A percentile compares a stretch with the other conserved stretches of the same genome.
Conservation (phyloP, 2,113 vertebrate genomes). For the Morone chrysops region DNA sequence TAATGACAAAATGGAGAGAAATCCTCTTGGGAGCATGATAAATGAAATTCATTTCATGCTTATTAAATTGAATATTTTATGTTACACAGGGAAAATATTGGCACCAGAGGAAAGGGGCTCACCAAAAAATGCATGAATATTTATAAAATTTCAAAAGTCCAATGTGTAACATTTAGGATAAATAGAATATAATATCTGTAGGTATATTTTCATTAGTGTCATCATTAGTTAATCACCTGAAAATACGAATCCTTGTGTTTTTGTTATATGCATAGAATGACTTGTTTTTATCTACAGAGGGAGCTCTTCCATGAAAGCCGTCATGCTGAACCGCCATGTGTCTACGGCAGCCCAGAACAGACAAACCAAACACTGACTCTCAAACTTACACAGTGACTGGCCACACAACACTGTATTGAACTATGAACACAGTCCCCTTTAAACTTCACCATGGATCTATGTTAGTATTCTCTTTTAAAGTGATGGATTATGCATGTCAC, state of each 20-base stretch:
- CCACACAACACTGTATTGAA: neutral
- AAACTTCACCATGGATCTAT: neutral
- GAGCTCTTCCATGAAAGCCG: too few species aligned
- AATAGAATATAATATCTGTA: too few species aligned
- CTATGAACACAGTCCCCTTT: neutral
- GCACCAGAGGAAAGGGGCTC: too few species aligned
- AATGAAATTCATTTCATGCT: neutral
- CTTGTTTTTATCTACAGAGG: too few species aligned
- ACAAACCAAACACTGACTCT: neutral
- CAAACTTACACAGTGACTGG: neutral
- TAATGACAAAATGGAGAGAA: neutral
- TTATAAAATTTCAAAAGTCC: neutral
- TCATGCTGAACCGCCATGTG: too few species aligned
- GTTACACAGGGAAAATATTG: neutral
- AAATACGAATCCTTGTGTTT: too few species aligned
- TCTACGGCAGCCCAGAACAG: too few species aligned
- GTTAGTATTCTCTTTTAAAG: neutral
- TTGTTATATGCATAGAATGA: too few species aligned
- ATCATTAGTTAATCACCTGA: too few species aligned
- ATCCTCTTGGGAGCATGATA: neutral
- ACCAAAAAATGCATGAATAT: neutral
- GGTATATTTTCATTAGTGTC: too few species aligned
- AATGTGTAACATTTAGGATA: too few species aligned
- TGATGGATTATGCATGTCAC: neutral
- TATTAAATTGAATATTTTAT: neutral